phyloP scores from a whole-genome alignment of 2,113 vertebrate species.

The Octodon degus region DNA sequence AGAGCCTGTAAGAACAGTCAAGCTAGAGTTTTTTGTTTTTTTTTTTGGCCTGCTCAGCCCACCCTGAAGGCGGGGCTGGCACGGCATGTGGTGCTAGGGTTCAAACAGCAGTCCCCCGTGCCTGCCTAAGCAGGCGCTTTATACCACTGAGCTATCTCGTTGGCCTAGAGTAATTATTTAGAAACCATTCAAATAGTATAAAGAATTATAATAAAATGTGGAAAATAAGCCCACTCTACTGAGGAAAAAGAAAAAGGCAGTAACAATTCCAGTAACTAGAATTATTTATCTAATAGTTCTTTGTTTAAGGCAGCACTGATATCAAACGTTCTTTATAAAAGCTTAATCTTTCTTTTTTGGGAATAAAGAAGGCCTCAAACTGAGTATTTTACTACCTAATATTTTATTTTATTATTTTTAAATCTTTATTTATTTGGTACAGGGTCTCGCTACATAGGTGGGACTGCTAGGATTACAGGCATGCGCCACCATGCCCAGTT shows the following conservation, averaged over 20 bases:
- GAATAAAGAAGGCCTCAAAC: neutral
- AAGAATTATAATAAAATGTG: neutral
- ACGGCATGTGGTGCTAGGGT: too few species aligned
- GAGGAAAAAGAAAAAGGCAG: neutral
- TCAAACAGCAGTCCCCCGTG: too few species aligned
- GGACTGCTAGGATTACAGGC: too few species aligned
- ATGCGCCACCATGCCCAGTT: too few species aligned
- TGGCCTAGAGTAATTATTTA: neutral
- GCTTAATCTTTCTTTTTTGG: conserved; percentile 7
- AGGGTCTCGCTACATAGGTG: too few species aligned
- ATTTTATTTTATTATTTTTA: conserved; percentile 26
- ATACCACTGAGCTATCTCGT: too few species aligned
- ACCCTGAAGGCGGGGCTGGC: too few species aligned
- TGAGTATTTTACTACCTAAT: conserved; percentile 51
- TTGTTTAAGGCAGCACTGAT: neutral
- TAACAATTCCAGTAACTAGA: conserved; percentile 4
- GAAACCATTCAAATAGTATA: neutral
- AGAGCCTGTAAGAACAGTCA: neutral
- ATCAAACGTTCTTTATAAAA: conserved; percentile 42
- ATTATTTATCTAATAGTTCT: conserved; percentile 38
- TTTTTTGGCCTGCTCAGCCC: too few species aligned
- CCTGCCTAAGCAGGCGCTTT: too few species aligned
- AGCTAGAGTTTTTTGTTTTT: neutral
- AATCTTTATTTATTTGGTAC: too few species aligned
- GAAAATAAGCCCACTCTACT: neutral